These are phyloP conservation scores for Eupithecia vulgata DNA, from an alignment of 2,888 invertebrate species.

Conservation along the genomic window DNA sequence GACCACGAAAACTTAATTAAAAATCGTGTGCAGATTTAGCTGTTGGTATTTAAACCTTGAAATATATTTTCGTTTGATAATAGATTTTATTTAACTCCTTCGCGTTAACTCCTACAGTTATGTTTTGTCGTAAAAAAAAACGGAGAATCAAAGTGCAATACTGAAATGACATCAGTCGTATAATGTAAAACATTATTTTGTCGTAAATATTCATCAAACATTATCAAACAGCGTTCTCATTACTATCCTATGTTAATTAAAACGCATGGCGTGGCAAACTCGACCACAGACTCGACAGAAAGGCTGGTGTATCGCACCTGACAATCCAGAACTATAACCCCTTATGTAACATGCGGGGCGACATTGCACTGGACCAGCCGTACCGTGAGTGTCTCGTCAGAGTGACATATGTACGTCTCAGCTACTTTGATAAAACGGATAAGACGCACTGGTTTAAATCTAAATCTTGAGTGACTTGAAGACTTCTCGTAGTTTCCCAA, in stretches of 20 bases:
- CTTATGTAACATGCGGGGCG: too few species aligned
- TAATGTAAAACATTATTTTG: background rate
- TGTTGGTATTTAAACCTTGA: background rate
- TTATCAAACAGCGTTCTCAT: constrained; percentile 24
- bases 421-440: background rate
- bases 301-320: background rate
- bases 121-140: too few species aligned
- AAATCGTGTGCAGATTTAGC: constrained; percentile 13
- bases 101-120: too few species aligned
- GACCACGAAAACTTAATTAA: constrained; percentile 32
- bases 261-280: constrained; percentile 34
- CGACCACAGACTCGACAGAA: background rate
- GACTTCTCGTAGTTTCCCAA: background rate
- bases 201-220: constrained; percentile 5
- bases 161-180: background rate
- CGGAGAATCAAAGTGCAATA: background rate
- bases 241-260: constrained; percentile 39
- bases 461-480: background rate
- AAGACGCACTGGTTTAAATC: background rate
- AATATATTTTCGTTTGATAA: background rate
- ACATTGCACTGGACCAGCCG: background rate
- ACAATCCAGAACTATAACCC: background rate
- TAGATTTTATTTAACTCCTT: background rate
- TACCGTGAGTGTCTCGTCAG: background rate
- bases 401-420: background rate